Conservation (phyloP, 2,797 vertebrate species). For the Hirundo rustica region DNA sequence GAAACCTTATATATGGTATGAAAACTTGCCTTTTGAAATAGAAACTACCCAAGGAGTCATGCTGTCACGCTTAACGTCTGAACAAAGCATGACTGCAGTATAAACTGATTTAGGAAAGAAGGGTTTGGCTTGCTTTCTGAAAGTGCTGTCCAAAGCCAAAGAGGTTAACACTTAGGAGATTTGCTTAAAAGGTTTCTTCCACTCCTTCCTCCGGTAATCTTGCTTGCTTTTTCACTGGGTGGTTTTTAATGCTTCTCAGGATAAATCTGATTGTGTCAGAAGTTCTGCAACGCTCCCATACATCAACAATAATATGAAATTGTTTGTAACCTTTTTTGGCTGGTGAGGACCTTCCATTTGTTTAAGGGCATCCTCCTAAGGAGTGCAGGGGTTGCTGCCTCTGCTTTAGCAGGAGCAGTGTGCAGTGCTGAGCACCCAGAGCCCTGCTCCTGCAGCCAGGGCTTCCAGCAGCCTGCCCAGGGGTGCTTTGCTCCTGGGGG, state of each 20-base stretch:
- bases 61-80: conserved; percentile 29
- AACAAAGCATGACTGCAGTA: conserved; percentile 28
- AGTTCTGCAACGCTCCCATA: neutral
- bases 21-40: conserved; percentile 31
- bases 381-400: rapidly evolving
- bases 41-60: neutral
- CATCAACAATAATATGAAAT: neutral
- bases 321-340: neutral
- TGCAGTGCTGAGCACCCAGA: neutral
- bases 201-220: neutral
- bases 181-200: conserved; percentile 32
- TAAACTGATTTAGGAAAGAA: conserved; percentile 35
- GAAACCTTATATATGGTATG: neutral
- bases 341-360: neutral
- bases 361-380: neutral
- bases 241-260: neutral
- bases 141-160: conserved; percentile 35
- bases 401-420: neutral
- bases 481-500: neutral
- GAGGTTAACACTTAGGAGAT: conserved; percentile 36
- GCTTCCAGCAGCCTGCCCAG: too few relatives aligned
- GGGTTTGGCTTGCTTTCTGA: conserved; percentile 26
- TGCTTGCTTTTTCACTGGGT: neutral
- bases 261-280: neutral
- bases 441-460: neutral